Base-by-base conservation (phyloP, 2,113 vertebrate species). In the Crypturellus undulatus region DNA sequence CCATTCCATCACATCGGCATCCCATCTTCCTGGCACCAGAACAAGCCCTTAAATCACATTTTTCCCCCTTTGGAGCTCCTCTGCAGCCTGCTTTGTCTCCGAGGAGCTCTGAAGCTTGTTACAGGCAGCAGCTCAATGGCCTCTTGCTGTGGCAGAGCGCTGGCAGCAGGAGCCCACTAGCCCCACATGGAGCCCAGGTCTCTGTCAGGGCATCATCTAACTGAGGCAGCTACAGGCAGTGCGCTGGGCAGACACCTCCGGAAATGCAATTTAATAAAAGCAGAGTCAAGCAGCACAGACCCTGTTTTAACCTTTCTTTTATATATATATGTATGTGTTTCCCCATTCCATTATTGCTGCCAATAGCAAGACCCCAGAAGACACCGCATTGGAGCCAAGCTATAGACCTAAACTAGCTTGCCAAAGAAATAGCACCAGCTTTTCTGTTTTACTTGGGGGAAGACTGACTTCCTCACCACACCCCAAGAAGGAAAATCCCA, bases 371-470 rank as follows among this genome's bases (percentile, higher is more conserved):
- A 76, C 38, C 43, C 19, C 2, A 1, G 51, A 84, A 92, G 79
- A 49, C 11, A n/a, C 26, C 34, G 34, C 71, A 47, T 5, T 3
- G 0, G 73, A 90, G 91, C 42, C 9, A 6, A 94, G 89, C 86
- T 94, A 75, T 56, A 84, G 73, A 63, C 79, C 79, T 68, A 72
- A 84, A 60, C 49, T 12, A 40, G 28, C 28, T 82, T 87, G 70
- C 72, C 71, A 59, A 87, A 79, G 92, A 97, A 96, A 93, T 94
- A 79, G 92, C 82, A 8, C 17, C 45, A 68, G 32, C n/a, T 90
- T 26, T 95, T 52, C 80, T 84, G 76, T 65, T 89, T 88, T 77
- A 30, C 30, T n/a, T 68, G 20, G 21, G 40, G 67, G 75, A 86
- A 38, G 70, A 38, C 28, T 69, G 75, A 60, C 22, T 51, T 59